These are phyloP conservation scores for Catharus bicknelli DNA, from an alignment of 2,113 vertebrate genomes.

Conservation along the genomic window DNA sequence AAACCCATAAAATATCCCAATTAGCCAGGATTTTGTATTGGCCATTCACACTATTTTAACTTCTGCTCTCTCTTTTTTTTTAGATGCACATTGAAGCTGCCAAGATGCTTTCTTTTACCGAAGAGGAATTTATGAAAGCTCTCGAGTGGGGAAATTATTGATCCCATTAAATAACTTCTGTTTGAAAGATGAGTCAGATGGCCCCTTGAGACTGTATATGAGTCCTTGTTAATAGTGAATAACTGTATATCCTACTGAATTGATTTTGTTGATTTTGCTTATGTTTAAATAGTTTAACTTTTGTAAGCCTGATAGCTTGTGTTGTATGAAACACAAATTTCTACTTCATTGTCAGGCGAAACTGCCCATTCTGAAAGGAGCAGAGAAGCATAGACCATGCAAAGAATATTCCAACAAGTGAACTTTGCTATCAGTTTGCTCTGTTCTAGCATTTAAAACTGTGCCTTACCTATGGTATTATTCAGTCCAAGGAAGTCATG, in stretches of 20 bases:
- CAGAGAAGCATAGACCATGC: background rate
- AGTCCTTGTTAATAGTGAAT: background rate
- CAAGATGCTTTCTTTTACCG: conserved; percentile 93
- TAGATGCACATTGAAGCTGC: conserved; percentile 97
- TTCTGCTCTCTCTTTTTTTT: background rate
- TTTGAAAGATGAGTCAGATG: background rate
- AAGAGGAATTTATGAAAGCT: conserved; percentile 94
- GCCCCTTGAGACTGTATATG: background rate
- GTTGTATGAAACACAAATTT: background rate
- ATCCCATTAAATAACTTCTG: background rate
- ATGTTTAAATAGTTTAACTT: background rate
- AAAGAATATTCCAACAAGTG: background rate
- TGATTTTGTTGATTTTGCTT: background rate
- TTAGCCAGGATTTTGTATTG: background rate
- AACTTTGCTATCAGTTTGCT: background rate
- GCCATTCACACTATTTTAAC: background rate
- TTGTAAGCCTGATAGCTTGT: background rate
- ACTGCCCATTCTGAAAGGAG: background rate
- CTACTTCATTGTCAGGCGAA: background rate
- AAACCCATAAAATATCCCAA: background rate
- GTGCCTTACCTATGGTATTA: background rate
- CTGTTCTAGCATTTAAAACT: background rate
- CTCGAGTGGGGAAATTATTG: conserved; percentile 87
- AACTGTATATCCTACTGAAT: background rate
- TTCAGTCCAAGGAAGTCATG: background rate